These are phyloP conservation scores for Zonitis immaculata DNA, from an alignment of 2,888 invertebrate species.

Conservation along the genomic window DNA sequence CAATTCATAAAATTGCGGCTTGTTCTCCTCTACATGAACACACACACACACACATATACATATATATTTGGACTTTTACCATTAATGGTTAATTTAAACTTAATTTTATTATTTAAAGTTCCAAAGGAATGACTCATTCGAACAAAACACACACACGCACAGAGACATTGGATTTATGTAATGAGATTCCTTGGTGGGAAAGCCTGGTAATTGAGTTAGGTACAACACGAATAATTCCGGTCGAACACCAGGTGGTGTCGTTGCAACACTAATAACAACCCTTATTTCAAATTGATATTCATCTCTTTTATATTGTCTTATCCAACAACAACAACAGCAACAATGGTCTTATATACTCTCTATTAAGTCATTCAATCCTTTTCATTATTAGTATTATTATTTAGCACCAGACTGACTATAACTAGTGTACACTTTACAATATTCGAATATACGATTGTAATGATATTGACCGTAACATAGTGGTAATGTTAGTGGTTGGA, in stretches of 20 bases:
- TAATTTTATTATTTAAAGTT: no score
- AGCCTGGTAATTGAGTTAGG: constrained; percentile 44
- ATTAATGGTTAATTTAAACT: no score
- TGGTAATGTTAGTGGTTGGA: background rate
- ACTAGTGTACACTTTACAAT: background rate
- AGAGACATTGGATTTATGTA: constrained; percentile 28
- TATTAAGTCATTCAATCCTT: constrained; percentile 26
- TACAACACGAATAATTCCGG: constrained; percentile 40
- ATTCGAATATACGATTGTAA: background rate
- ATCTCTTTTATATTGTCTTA: constrained; percentile 34
- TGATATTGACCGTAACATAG: background rate
- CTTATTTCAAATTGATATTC: constrained; percentile 38
- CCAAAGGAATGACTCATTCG: background rate
- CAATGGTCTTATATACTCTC: background rate
- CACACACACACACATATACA: background rate
- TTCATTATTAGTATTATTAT: no score
- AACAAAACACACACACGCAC: background rate
- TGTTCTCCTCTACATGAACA: background rate
- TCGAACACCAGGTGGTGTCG: constrained; percentile 45
- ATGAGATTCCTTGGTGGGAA: constrained; percentile 45
- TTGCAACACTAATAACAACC: constrained; percentile 34
- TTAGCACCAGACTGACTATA: background rate
- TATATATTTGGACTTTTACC: no score
- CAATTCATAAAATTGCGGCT: background rate
- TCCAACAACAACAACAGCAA: no score